Evolutionary conservation across 2,797 vertebrate species (phyloP).

Genomic region (Anguilla anguilla): DNA sequence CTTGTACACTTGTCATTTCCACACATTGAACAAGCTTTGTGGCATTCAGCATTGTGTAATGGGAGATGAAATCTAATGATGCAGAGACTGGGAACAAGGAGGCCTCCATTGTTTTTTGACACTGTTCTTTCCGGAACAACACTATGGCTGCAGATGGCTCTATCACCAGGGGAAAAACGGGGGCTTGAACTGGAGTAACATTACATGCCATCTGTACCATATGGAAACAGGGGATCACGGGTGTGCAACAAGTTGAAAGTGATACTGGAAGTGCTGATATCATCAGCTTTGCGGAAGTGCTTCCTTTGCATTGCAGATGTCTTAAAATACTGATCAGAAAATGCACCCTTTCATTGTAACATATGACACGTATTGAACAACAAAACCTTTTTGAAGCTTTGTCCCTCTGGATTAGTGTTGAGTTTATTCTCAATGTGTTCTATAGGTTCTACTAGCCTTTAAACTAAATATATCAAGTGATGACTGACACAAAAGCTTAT

Average conservation of each 20-base stretch:
- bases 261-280: background rate
- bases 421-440: background rate
- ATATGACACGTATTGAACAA: background rate
- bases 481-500: no score
- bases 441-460: background rate
- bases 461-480: background rate
- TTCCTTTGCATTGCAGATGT: background rate
- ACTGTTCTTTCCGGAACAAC: constrained; percentile 28
- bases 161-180: constrained; percentile 33
- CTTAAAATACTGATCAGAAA: background rate
- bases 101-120: constrained; percentile 11
- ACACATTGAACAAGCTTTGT: background rate
- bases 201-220: constrained; percentile 43
- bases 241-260: background rate
- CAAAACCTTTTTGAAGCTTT: background rate
- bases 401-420: background rate
- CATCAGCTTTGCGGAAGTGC: background rate
- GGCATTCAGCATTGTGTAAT: constrained; percentile 1
- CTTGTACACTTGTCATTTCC: constrained; percentile 4
- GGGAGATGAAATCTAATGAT: constrained; percentile 35
- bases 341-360: background rate
- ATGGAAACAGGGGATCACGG: constrained; percentile 32
- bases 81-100: constrained; percentile 33
- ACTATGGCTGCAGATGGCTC: constrained; percentile 32
- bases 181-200: constrained; percentile 25